Conservation (phyloP, 2,888 invertebrate species). For the Drosophila mimica region DNA sequence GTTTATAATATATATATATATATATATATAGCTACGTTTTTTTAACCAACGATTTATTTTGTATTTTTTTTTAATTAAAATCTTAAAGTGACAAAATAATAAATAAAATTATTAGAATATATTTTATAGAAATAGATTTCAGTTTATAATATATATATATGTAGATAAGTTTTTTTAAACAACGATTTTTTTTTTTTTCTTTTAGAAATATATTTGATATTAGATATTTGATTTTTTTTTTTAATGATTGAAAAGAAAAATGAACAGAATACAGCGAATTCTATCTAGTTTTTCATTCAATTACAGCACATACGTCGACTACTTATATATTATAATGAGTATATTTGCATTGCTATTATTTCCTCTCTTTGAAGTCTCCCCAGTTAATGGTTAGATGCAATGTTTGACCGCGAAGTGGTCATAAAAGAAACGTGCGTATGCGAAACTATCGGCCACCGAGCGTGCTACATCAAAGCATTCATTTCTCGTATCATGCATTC, state of each 20-base stretch:
- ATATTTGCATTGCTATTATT: not conserved
- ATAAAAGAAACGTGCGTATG: conserved; percentile 21
- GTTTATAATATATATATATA: no score
- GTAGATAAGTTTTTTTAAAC: not conserved
- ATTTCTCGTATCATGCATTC: conserved; percentile 55
- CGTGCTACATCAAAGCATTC: conserved; percentile 26
- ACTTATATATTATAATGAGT: not conserved
- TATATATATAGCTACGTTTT: no score
- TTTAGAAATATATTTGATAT: no score
- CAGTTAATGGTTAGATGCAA: conserved; percentile 14
- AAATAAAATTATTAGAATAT: not conserved
- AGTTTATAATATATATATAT: no score
- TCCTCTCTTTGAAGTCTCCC: not conserved
- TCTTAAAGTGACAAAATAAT: not conserved
- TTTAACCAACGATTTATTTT: not conserved
- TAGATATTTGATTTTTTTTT: not conserved
- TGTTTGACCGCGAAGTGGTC: conserved; percentile 30
- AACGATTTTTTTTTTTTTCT: no score
- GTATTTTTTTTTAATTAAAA: not conserved
- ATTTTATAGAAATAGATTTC: not conserved
- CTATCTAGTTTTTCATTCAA: not conserved
- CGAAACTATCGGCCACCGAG: conserved; percentile 36
- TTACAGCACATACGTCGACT: not conserved
- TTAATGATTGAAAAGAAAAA: not conserved
- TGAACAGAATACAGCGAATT: not conserved